These are phyloP conservation scores for Salminus brasiliensis DNA, from an alignment of 2,113 vertebrate species.

Conservation along the genomic window DNA sequence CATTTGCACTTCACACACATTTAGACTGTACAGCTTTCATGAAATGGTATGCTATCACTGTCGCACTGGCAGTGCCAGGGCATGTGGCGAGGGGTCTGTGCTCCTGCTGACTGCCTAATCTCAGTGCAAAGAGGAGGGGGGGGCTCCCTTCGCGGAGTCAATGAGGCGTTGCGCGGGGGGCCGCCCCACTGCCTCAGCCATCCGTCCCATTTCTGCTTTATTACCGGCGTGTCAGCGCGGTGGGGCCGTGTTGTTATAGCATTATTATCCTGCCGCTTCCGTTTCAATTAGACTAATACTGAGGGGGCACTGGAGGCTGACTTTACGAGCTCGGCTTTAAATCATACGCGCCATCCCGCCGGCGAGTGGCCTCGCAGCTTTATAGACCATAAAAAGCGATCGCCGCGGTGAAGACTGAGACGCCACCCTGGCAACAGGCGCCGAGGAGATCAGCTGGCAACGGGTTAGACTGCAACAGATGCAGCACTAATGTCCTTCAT, in stretches of 20 bases:
- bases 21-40: background rate
- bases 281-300: conserved; percentile 72
- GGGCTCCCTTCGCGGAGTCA: conserved; percentile 58
- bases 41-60: background rate
- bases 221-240: conserved; percentile 60
- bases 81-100: conserved; percentile 31
- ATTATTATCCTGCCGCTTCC: conserved; percentile 63
- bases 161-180: conserved; percentile 61
- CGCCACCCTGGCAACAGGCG: conserved; percentile 32
- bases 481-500: conserved; percentile 59
- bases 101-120: conserved; percentile 61
- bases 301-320: conserved; percentile 43
- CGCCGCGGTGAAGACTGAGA: conserved; percentile 50
- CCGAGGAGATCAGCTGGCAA: conserved; percentile 51
- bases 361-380: conserved; percentile 46
- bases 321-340: conserved; percentile 60
- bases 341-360: conserved; percentile 59
- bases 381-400: conserved; percentile 60
- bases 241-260: conserved; percentile 64
- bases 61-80: background rate
- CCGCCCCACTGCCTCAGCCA: conserved; percentile 47
- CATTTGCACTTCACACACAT: background rate
- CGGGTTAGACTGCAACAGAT: conserved; percentile 55
- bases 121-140: conserved; percentile 51
- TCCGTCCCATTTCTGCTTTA: conserved; percentile 71